A percentile compares a stretch with the other conserved stretches of the same genome.
These are phyloP conservation scores for Benthosema pterotum DNA, from an alignment of 2,797 vertebrate species.

Conservation along the genomic window DNA sequence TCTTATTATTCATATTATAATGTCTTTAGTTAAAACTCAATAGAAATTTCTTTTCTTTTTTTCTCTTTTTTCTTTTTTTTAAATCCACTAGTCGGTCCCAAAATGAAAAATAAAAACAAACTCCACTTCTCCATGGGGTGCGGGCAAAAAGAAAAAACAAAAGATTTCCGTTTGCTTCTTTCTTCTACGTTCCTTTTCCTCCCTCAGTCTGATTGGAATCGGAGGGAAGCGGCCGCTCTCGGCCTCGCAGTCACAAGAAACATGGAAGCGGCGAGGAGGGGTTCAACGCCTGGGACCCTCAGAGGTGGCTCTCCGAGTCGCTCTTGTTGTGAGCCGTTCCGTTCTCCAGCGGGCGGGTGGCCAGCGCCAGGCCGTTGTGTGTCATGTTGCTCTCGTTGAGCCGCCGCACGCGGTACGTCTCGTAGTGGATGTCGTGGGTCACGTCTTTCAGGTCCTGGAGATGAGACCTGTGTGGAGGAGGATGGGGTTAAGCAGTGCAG, in stretches of 20 bases:
- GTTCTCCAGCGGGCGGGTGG: slow-evolving; percentile 64
- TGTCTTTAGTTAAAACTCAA: slow-evolving; percentile 54
- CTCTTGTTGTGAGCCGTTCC: slow-evolving; percentile 52
- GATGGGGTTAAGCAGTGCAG: slow-evolving; percentile 19
- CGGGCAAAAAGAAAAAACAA: background rate
- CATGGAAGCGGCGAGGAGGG: background rate
- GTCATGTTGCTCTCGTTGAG: slow-evolving; percentile 87
- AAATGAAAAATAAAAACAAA: slow-evolving; percentile 7
- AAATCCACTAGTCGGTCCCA: slow-evolving; percentile 36
- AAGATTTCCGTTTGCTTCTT: too few species aligned
- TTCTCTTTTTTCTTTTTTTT: slow-evolving; percentile 27
- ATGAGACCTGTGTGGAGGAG: slow-evolving; percentile 85
- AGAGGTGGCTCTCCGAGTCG: slow-evolving; percentile 75
- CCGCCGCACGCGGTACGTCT: slow-evolving; percentile 87
- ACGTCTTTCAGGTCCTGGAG: slow-evolving; percentile 97
- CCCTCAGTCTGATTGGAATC: slow-evolving; percentile 14
- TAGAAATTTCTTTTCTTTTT: slow-evolving; percentile 17
- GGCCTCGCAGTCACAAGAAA: background rate
- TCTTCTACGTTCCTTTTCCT: slow-evolving; percentile 1
- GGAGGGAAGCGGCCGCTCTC: background rate
- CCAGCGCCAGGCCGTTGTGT: slow-evolving; percentile 69
- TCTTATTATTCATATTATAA: slow-evolving; percentile 26
- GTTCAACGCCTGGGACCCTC: slow-evolving; percentile 40
- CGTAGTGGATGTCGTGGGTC: slow-evolving; percentile 93
- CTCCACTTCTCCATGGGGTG: slow-evolving; percentile 17